Base-by-base conservation (phyloP, 2,113 vertebrate species). In the Xiphophorus couchianus region DNA sequence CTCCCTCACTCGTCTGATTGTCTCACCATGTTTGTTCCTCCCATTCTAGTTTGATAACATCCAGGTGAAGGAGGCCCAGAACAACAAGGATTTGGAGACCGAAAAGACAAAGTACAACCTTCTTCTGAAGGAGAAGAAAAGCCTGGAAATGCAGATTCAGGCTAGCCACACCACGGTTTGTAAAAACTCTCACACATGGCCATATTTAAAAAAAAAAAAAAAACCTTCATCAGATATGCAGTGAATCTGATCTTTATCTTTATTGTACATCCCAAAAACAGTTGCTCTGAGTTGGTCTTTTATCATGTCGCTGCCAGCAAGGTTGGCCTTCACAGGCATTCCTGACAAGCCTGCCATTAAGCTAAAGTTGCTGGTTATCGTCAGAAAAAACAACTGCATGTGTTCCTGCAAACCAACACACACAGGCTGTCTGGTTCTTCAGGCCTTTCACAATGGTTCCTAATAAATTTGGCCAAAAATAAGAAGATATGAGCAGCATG, bases 11-110 rank as follows among this genome's bases (percentile, higher is more conserved):
- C 3, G 1, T 12, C 7, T 27, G 2, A 17, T 44, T 11, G 1
- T 39, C 33, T 63, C 42, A 31, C 11, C 31, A 29, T 13, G 4
- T 63, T 64, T 62, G 31, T n/a, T 66, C 17, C 13, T 12, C 10
- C 22, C 1, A 68, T 28, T 48, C 14, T 31, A 96, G 95, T 94
- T 94, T 78, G 92, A 95, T 0, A 80, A 82, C 77, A 90, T 95
- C 75, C 92, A 94, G 69, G 84, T 89, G 37, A 93, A 82, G 66
- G 91, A 90, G 17, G 90, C 76, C 25, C 72, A 89, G 58, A 95
- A 93, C 77, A 88, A 66, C 0, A 93, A 96, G 78, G 84, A 60
- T 0, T 5, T 94, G 62, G 68, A 90, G 7, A 69, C 87, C 12
- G 85, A 84, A 35, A 93, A 90, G 74, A 67, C 0, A 0, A 88